These are phyloP conservation scores for Hyles vespertilio DNA, from an alignment of 1,140 invertebrate genomes.

Conservation along the genomic window DNA sequence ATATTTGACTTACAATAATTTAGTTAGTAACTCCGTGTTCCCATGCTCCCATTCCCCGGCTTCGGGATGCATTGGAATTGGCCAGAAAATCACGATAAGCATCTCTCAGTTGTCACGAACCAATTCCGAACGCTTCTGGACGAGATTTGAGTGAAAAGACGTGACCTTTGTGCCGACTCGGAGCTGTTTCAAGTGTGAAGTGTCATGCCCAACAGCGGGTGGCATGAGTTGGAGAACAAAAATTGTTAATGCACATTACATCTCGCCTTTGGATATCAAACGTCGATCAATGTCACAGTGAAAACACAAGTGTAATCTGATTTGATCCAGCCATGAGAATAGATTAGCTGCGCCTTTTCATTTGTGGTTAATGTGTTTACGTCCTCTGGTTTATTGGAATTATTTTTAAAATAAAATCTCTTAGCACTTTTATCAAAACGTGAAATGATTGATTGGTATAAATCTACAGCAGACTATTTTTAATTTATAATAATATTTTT, in stretches of 20 bases:
- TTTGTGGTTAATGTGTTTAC: constrained; percentile 8
- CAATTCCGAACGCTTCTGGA: constrained; percentile 66
- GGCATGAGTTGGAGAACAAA: constrained; percentile 44
- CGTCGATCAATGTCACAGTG: constrained; percentile 65
- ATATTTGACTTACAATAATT: constrained; percentile 66
- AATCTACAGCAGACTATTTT: no score
- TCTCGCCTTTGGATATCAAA: constrained; percentile 47
- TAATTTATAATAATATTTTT: no score
- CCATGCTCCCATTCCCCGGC: constrained; percentile 64
- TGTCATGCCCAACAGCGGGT: constrained; percentile 62
- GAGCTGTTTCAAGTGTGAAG: constrained; percentile 62
- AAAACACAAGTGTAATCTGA: constrained; percentile 58
- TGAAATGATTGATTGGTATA: no score
- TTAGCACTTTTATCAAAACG: no score
- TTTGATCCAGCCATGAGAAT: constrained; percentile 38
- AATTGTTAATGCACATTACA: constrained; percentile 50
- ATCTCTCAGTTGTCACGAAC: constrained; percentile 70
- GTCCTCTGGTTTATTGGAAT: background rate
- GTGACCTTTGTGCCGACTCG: constrained; percentile 56
- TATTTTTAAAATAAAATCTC: background rate
- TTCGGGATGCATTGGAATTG: constrained; percentile 55
- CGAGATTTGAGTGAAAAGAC: constrained; percentile 64
- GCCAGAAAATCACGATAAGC: constrained; percentile 71
- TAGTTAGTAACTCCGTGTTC: constrained; percentile 47
- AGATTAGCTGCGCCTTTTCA: constrained; percentile 58